These are phyloP conservation scores for Bellardia pandia DNA, from an alignment of 2,888 invertebrate genomes.

Conservation along the genomic window DNA sequence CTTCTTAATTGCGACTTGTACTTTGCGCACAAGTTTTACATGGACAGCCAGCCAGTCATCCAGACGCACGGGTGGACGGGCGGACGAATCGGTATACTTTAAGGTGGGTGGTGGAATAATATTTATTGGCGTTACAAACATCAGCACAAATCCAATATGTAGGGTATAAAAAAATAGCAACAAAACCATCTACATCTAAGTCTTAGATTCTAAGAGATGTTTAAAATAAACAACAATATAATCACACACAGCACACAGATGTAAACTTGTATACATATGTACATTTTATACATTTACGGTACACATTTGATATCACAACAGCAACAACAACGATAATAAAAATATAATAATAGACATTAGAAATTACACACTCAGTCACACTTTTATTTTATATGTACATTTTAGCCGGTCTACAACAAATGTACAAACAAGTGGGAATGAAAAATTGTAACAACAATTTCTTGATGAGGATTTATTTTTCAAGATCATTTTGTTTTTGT, in stretches of 20 bases:
- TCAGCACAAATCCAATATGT: too few species aligned
- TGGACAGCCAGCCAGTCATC: too few species aligned
- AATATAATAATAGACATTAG: neutral
- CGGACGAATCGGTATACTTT: too few species aligned
- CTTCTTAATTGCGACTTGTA: too few species aligned
- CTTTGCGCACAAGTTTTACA: too few species aligned
- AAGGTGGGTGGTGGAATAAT: too few species aligned
- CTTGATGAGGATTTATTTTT: conserved; percentile 28
- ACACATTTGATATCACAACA: neutral
- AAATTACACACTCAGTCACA: neutral
- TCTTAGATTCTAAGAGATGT: too few species aligned
- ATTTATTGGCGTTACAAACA: too few species aligned
- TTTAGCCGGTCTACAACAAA: conserved; percentile 7
- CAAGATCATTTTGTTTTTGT: conserved; percentile 7
- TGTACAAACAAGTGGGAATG: neutral
- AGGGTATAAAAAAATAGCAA: neutral
- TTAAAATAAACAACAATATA: neutral
- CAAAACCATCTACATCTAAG: neutral
- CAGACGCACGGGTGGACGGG: too few species aligned
- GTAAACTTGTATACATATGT: neutral
- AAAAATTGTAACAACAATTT: conserved; percentile 4
- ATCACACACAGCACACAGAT: neutral
- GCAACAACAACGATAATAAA: conserved; percentile 6
- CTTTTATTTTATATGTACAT: neutral
- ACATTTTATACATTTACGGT: neutral